These are phyloP conservation scores for Pygocentrus nattereri DNA, from an alignment of 2,797 vertebrate genomes.

Conservation along the genomic window DNA sequence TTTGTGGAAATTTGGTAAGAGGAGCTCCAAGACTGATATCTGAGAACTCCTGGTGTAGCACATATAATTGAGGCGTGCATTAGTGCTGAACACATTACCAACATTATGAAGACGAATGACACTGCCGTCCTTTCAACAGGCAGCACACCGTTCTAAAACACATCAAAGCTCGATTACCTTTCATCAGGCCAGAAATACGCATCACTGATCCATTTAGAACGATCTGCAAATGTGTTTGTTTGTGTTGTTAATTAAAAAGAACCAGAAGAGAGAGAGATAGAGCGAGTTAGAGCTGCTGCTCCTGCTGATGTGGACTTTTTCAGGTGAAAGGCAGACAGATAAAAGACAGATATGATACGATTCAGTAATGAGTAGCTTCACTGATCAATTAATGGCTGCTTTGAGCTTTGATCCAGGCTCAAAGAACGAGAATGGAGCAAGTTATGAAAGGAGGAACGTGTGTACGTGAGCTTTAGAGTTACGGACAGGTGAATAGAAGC, in stretches of 20 bases:
- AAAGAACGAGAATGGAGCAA: conserved; percentile 26
- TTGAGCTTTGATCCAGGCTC: conserved; percentile 73
- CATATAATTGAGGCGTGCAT: too few species aligned
- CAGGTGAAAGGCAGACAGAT: conserved; percentile 36
- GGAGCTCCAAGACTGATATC: too few species aligned
- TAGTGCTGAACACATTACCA: too few species aligned
- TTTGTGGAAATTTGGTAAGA: too few species aligned
- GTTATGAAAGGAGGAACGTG: conserved; percentile 42
- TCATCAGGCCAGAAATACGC: conserved; percentile 6
- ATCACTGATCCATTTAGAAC: conserved; percentile 25
- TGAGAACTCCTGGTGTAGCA: too few species aligned
- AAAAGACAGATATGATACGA: conserved; percentile 57
- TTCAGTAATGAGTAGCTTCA: conserved; percentile 59
- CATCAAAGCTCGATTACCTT: conserved; percentile 35
- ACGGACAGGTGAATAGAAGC: conserved; percentile 22
- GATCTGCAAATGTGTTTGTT: conserved; percentile 5
- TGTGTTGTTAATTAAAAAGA: background rate
- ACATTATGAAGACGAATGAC: conserved; percentile 23
- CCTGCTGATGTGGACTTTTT: conserved; percentile 41
- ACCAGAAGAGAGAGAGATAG: too few species aligned
- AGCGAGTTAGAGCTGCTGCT: background rate
- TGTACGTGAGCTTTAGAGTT: conserved; percentile 22
- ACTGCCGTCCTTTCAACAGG: conserved; percentile 5
- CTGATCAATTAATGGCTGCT: conserved; percentile 67
- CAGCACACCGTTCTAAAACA: conserved; percentile 16